A percentile compares a stretch with the other conserved stretches of the same genome.
Evolutionary conservation across 2,797 vertebrate genomes (phyloP).

Genomic region (Chiroxiphia lanceolata): DNA sequence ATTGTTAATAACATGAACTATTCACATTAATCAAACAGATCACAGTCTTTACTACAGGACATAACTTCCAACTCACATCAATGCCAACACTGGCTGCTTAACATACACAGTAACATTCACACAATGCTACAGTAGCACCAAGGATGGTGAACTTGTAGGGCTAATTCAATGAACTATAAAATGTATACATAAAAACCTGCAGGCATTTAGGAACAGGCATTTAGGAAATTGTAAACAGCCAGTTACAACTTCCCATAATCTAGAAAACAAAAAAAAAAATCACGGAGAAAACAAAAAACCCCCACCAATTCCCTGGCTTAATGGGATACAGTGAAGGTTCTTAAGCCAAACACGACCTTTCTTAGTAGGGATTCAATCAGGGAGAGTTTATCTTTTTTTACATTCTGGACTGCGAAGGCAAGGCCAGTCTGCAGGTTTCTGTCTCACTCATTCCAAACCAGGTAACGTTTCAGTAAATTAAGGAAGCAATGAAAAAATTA

Average conservation of each 20-base stretch:
- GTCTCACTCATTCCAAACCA: background rate
- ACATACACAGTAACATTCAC: background rate
- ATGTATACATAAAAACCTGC: background rate
- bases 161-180: background rate
- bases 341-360: background rate
- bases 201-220: background rate
- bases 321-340: background rate
- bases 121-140: background rate
- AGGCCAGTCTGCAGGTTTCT: background rate
- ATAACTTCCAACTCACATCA: background rate
- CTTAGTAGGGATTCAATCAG: background rate
- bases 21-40: background rate
- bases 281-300: background rate
- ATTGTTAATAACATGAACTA: background rate
- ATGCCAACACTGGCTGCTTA: background rate
- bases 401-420: background rate
- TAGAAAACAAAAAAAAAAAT: background rate
- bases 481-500: background rate
- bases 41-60: background rate
- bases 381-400: background rate
- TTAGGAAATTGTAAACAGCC: background rate
- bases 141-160: background rate
- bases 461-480: background rate
- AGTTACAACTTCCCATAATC: background rate
- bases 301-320: background rate